These are phyloP conservation scores for Lepilemur septentrionalis DNA, from an alignment of 2,797 vertebrate genomes.

Conservation along the genomic window DNA sequence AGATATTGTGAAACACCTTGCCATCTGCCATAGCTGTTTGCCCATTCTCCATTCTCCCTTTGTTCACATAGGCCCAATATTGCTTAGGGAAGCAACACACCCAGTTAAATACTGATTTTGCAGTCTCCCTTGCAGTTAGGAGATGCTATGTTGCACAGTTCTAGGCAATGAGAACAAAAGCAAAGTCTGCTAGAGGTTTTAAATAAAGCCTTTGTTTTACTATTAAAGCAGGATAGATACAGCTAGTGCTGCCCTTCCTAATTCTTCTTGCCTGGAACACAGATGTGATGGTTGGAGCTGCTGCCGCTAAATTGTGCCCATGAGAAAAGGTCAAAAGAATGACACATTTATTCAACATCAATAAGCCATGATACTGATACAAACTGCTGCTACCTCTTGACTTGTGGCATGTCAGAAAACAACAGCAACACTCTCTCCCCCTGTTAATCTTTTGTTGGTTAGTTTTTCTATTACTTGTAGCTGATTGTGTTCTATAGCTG, in stretches of 20 bases:
- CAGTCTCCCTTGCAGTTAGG: background rate
- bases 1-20: background rate
- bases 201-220: background rate
- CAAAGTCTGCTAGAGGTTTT: background rate
- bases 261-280: background rate
- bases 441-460: background rate
- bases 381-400: background rate
- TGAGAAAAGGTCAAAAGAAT: background rate
- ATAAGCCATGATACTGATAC: background rate
- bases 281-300: background rate
- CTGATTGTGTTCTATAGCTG: background rate
- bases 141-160: background rate
- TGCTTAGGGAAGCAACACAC: background rate
- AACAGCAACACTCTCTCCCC: background rate
- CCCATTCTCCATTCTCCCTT: background rate
- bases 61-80: background rate
- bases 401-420: background rate
- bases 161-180: background rate
- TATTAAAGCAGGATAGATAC: background rate
- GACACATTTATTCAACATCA: background rate
- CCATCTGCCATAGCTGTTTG: background rate
- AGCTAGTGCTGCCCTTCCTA: background rate
- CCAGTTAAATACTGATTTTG: background rate
- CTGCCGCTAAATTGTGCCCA: background rate
- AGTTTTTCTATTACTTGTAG: background rate